Evolutionary conservation across 1,140 invertebrate species (phyloP).

Genomic region (Papilio machaon): DNA sequence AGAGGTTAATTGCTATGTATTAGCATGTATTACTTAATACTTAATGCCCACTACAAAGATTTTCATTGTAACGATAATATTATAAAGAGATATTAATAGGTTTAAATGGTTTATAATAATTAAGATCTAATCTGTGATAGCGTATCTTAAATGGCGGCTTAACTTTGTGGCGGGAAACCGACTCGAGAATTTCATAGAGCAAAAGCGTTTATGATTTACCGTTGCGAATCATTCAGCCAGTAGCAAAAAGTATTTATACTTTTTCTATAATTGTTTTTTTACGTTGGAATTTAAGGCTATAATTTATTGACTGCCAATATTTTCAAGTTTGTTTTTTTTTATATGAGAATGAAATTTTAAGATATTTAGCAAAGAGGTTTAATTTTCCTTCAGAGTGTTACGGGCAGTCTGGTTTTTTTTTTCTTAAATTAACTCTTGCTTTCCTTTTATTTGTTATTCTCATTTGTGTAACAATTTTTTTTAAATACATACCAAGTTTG

Average conservation of each 20-base stretch:
- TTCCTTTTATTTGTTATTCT: background rate
- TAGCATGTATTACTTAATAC: background rate
- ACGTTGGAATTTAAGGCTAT: background rate
- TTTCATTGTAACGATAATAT: slow-evolving; percentile 1
- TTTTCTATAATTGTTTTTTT: slow-evolving; percentile 4
- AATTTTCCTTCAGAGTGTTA: background rate
- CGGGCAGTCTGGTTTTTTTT: background rate
- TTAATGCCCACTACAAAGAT: slow-evolving; percentile 10
- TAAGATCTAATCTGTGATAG: slow-evolving; percentile 32
- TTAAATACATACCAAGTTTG: slow-evolving; percentile 86
- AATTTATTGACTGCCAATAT: slow-evolving; percentile 15
- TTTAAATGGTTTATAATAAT: slow-evolving; percentile 29
- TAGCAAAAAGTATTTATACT: slow-evolving; percentile 11
- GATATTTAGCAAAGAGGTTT: background rate
- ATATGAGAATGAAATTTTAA: background rate
- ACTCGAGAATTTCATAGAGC: background rate
- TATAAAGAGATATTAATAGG: background rate
- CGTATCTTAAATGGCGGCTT: slow-evolving; percentile 26
- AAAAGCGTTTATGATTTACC: slow-evolving; percentile 17
- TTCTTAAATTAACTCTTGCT: background rate
- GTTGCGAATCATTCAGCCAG: slow-evolving; percentile 5
- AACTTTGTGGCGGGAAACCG: slow-evolving; percentile 18
- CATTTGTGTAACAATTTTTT: background rate
- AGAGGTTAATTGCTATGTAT: slow-evolving; percentile 19
- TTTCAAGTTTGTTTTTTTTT: background rate